Base-by-base conservation (phyloP, 1,140 invertebrate species). In the Papilio glaucus region DNA sequence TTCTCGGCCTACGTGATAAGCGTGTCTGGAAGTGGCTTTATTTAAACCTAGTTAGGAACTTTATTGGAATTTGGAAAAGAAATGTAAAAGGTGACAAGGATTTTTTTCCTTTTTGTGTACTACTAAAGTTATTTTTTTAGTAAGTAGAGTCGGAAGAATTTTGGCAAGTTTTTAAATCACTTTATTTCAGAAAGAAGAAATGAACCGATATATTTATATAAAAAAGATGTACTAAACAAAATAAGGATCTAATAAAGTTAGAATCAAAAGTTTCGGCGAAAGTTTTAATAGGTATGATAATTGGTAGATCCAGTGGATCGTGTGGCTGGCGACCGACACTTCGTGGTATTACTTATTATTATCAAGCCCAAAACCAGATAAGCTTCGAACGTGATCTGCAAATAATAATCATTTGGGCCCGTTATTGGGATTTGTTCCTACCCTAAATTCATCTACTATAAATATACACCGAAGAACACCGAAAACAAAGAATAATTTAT, bases 201-300 rank as follows among this genome's bases (percentile, higher is more conserved):
- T n/a, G n/a, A n/a, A n/a, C n/a, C n/a, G n/a, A n/a, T n/a, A n/a
- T n/a, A n/a, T n/a, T n/a, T n/a, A n/a, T n/a, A n/a, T n/a, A n/a
- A n/a, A n/a, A n/a, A n/a, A n/a, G n/a, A n/a, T n/a, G 90, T 90
- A 89, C 86, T 86, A 86, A 75, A 86, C 88, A 92, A 91, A 92
- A 92, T 90, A 88, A 81, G 81, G 75, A 85, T 91, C 84, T 70
- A 73, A 76, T 80, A 70, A 75, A 69, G 73, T 65, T 74, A 75
- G n/a, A 33, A 33, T 33, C 2, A 33, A 33, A 33, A 33, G 29
- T 33, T 33, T 33, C 6, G 2, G 6, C 2, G 29, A 57, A 33
- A 33, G 1, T 15, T 8, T 61, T 8, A 37, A 29, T n/a, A n/a
- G n/a, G n/a, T 29, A 61, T 75, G 5, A 74, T 76, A 65, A 71